Percentiles rank a stretch among this genome's conserved stretches.
These are phyloP conservation scores for Chanos chanos DNA, from an alignment of 2,797 vertebrate genomes.

Conservation along the genomic window DNA sequence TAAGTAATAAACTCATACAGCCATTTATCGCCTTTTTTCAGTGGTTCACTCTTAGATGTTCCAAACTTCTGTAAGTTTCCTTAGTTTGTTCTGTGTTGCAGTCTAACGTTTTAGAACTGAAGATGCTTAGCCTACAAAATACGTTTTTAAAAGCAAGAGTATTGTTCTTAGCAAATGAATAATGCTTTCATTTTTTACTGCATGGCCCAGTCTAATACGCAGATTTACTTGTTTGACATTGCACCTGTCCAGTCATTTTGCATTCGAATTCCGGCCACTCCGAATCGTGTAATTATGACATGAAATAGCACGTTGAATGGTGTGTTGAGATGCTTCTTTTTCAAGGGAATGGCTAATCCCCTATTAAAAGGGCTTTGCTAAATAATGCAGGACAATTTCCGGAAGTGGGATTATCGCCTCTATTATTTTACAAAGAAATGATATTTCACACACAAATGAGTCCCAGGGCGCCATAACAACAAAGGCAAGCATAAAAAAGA, in stretches of 20 bases:
- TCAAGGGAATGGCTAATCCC: constrained; percentile 91
- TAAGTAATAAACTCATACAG: too few relatives aligned
- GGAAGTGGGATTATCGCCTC: constrained; percentile 96
- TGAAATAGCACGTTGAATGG: constrained; percentile 87
- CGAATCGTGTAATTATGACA: constrained; percentile 94
- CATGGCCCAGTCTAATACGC: constrained; percentile 77
- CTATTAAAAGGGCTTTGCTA: constrained; percentile 96
- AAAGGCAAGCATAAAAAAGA: constrained; percentile 47
- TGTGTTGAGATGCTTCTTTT: constrained; percentile 82
- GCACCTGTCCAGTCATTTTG: constrained; percentile 84
- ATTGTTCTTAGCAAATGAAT: too few relatives aligned
- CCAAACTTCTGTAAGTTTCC: too few relatives aligned
- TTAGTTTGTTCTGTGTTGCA: too few relatives aligned
- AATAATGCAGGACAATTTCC: constrained; percentile 98
- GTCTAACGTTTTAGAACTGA: too few relatives aligned
- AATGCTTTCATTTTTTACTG: constrained; percentile 65
- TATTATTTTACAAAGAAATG: constrained; percentile 95
- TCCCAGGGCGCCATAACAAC: constrained; percentile 71
- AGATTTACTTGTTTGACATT: constrained; percentile 81
- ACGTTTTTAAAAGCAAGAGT: too few relatives aligned
- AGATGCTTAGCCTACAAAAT: too few relatives aligned
- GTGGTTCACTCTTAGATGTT: too few relatives aligned
- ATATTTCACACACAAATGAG: constrained; percentile 94
- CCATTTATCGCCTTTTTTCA: too few relatives aligned
- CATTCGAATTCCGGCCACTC: constrained; percentile 84